Conservation (phyloP, 1,140 invertebrate genomes). For the Carcinoscorpius rotundicauda region DNA sequence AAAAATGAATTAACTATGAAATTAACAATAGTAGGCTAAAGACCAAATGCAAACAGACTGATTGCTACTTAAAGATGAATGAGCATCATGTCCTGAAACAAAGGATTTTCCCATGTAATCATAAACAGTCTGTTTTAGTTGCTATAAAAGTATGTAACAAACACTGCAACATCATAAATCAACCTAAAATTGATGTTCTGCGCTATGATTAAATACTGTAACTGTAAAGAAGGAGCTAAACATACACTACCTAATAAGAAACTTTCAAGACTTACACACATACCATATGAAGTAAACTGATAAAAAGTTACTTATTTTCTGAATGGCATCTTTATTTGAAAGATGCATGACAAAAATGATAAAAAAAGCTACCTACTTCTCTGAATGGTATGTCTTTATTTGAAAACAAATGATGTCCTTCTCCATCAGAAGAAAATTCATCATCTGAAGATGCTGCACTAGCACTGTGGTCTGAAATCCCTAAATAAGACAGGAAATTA, state of each 20-base stretch:
- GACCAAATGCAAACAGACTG: no score
- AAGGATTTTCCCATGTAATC: no score
- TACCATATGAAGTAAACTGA: neutral
- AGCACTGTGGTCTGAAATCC: conserved; percentile 8
- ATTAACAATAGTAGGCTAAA: no score
- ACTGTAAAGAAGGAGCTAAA: no score
- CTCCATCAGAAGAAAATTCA: conserved; percentile 18
- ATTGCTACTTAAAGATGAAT: no score
- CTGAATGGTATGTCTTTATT: conserved; percentile 13
- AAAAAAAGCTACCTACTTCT: conserved; percentile 11
- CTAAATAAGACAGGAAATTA: neutral
- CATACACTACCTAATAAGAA: neutral
- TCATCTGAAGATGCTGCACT: conserved; percentile 16
- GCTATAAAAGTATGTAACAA: no score
- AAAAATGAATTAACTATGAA: no score
- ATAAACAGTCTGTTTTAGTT: no score
- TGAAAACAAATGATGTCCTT: conserved; percentile 18
- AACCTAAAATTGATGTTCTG: no score
- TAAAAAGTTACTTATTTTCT: neutral
- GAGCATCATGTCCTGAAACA: no score
- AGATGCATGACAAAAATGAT: neutral
- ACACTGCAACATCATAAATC: no score
- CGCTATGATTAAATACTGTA: no score
- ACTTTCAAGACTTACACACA: neutral
- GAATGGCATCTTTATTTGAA: neutral